A percentile compares a stretch with the other conserved stretches of the same genome.
Conservation (phyloP, 2,797 vertebrate genomes). For the Chelonia mydas region DNA sequence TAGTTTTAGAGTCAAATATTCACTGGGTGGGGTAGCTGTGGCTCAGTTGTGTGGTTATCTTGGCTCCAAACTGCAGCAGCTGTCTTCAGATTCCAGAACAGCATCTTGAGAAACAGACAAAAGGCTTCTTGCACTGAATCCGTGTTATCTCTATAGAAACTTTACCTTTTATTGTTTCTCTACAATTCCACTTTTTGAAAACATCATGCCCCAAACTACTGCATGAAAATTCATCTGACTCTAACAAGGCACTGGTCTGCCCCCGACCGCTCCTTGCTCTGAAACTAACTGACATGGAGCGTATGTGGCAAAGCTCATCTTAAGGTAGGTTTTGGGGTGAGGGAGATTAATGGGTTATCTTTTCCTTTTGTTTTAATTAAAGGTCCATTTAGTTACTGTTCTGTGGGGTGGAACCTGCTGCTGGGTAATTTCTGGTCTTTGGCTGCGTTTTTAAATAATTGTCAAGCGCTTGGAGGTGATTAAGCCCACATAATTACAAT, state of each 20-base stretch:
- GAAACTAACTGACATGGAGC: fast-evolving
- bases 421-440: not conserved
- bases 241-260: not conserved
- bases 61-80: not conserved
- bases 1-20: not conserved
- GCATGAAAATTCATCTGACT: not conserved
- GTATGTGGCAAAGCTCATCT: not conserved
- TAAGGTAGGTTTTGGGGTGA: not conserved
- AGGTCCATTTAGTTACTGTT: not conserved
- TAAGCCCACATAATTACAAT: not conserved
- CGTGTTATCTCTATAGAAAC: not conserved
- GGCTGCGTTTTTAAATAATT: not conserved
- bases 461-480: not conserved
- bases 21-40: not conserved
- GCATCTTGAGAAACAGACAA: not conserved
- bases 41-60: not conserved
- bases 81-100: not conserved
- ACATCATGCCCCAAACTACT: not conserved
- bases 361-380: not conserved
- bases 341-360: too few species aligned
- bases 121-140: not conserved
- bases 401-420: not conserved
- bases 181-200: too few species aligned
- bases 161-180: not conserved
- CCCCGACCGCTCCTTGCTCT: not conserved